Evolutionary conservation across 1,140 invertebrate species (phyloP).

Genomic region (Augochlora pura): DNA sequence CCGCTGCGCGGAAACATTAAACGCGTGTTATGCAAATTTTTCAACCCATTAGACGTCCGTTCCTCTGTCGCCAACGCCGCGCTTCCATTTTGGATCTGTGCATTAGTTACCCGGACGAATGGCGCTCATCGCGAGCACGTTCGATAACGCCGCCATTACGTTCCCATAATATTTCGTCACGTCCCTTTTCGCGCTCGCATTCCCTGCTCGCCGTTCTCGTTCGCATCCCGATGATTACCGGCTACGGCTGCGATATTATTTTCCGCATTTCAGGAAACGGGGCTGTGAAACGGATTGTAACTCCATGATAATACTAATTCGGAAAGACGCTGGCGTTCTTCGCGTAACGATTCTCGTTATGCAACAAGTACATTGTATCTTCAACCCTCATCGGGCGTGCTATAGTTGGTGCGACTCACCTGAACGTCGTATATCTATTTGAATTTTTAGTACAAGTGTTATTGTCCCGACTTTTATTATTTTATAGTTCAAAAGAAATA

Average conservation of each 20-base stretch:
- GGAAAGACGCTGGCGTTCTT: no score
- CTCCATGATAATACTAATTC: background rate
- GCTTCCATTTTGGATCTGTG: conserved; percentile 37
- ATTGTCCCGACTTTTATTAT: no score
- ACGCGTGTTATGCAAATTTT: conserved; percentile 50
- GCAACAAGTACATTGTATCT: no score
- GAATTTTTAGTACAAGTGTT: no score
- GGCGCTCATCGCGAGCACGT: conserved; percentile 31
- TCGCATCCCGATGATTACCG: conserved; percentile 36
- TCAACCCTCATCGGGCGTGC: no score
- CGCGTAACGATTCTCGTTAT: no score
- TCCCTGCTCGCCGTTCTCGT: background rate
- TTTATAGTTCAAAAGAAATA: no score
- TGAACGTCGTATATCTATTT: no score
- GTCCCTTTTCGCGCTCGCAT: background rate
- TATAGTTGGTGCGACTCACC: no score
- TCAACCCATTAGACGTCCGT: conserved; percentile 43
- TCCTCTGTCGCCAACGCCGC: conserved; percentile 7
- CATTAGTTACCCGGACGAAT: conserved; percentile 39
- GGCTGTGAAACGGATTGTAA: conserved; percentile 28
- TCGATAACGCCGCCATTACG: conserved; percentile 46
- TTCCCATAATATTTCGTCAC: conserved; percentile 47
- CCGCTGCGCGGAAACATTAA: conserved; percentile 16
- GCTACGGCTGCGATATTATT: background rate
- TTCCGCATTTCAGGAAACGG: conserved; percentile 17